phyloP scores from a whole-genome alignment of 2,113 vertebrate species.

The Hydrolagus affinis region DNA sequence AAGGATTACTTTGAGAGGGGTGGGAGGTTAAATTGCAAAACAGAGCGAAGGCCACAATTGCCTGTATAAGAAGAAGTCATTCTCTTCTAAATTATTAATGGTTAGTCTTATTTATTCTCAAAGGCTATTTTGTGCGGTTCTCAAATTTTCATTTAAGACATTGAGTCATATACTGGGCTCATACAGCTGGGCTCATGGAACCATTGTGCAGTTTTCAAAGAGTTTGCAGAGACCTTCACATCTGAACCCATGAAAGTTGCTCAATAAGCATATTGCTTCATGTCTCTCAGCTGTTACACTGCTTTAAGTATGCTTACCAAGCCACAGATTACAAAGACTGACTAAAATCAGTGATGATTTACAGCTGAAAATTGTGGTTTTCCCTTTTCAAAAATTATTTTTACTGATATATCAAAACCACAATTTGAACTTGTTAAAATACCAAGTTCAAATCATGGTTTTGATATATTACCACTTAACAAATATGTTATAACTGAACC shows the following conservation, averaged over 20 bases:
- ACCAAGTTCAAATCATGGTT: background rate
- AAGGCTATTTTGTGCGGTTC: background rate
- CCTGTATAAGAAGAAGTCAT: background rate
- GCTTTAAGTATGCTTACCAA: background rate
- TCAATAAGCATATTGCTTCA: background rate
- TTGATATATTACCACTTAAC: background rate
- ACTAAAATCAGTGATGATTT: background rate
- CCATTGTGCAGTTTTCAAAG: background rate
- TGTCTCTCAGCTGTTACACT: background rate
- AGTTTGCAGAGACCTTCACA: background rate
- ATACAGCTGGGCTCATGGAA: background rate
- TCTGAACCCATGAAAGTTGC: background rate
- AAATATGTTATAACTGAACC: background rate
- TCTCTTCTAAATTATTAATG: background rate
- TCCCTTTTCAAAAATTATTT: background rate
- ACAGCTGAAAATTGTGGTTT: background rate
- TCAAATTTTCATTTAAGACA: background rate
- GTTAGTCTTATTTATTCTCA: background rate
- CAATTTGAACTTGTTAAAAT: background rate
- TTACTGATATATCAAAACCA: background rate
- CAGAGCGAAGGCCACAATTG: too few species aligned
- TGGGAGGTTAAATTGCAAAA: background rate
- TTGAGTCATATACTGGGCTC: background rate
- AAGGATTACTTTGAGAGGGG: background rate
- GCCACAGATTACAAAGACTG: background rate